Evolutionary conservation across 2,888 invertebrate genomes (phyloP).

Genomic region (Phengaris arion): DNA sequence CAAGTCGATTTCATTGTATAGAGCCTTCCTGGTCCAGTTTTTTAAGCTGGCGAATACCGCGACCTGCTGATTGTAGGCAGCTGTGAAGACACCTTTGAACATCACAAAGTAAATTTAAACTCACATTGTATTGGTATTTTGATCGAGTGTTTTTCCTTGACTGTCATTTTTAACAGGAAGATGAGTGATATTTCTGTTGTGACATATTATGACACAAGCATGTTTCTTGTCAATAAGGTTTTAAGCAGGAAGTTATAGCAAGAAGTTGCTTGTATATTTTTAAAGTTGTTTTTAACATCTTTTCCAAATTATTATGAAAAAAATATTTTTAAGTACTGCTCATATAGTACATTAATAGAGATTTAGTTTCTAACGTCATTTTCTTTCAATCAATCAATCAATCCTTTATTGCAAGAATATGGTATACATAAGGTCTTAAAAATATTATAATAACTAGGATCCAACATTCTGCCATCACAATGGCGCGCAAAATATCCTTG

Average conservation of each 20-base stretch:
- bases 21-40: slow-evolving; percentile 61
- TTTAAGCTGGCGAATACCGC: slow-evolving; percentile 59
- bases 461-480: no score
- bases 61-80: slow-evolving; percentile 59
- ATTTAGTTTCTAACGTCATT: no score
- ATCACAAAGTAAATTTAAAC: slow-evolving; percentile 52
- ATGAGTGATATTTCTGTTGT: slow-evolving; percentile 42
- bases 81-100: slow-evolving; percentile 61
- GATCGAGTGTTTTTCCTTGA: slow-evolving; percentile 21
- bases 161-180: slow-evolving; percentile 8
- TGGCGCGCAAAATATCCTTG: no score
- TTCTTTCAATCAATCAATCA: no score
- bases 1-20: slow-evolving; percentile 66
- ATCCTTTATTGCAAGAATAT: no score
- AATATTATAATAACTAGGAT: no score
- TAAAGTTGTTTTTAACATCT: background rate
- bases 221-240: background rate
- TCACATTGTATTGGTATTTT: slow-evolving; percentile 42
- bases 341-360: no score
- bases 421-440: no score
- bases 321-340: no score
- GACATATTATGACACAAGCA: slow-evolving; percentile 34
- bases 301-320: no score
- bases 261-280: background rate
- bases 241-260: background rate